Evolutionary conservation across 2,888 invertebrate genomes (phyloP), one percentile per base, ranked within the genome.

Genomic region (Brenthis daphne): DNA sequence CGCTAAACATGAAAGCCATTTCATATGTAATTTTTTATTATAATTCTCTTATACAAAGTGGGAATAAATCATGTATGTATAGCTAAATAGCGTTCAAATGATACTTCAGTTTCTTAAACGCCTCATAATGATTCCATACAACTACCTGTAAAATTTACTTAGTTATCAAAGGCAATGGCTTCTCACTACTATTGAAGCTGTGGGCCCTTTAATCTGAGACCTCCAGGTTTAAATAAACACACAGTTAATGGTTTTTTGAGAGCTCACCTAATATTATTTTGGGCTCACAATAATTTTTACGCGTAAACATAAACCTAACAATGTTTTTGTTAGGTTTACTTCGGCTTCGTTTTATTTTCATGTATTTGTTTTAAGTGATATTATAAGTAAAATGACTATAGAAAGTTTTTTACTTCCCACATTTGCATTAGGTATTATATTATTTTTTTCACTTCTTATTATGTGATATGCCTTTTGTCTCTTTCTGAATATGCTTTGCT

Each of bases 211-310:
- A 71, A 75, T 74, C 73, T 70, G 58, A 54, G 75, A 77, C 79
- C 80, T 77, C 77, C 71, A 76, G 77, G 80, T 79, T 83, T 82
- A 84, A 86, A 88, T 80, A 86, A 77, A 89, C 85, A 88, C 82
- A 85, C 29, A 83, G 83, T 81, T 90, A 90, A 90, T 90, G 89
- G 89, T 84, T 89, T 90, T 87, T 89, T 78, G 78, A 90, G 89
- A 86, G 90, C 85, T 84, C 80, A 75, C 79, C 77, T 85, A 92
- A 92, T 91, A 91, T 92, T 92, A 88, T 92, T 89, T 87, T 81
- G 87, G 85, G 85, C 83, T 80, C 85, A 89, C 85, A 89, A 89
- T 86, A 83, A 85, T 89, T 88, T 89, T 88, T 85, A 89, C 88
- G 86, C 86, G 85, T 85, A 87, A 85, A 83, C 86, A 80, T 80